Percentiles rank a stretch among this genome's conserved stretches.
Evolutionary conservation across 2,888 invertebrate genomes (phyloP).

Genomic region (Argyresthia albistria): DNA sequence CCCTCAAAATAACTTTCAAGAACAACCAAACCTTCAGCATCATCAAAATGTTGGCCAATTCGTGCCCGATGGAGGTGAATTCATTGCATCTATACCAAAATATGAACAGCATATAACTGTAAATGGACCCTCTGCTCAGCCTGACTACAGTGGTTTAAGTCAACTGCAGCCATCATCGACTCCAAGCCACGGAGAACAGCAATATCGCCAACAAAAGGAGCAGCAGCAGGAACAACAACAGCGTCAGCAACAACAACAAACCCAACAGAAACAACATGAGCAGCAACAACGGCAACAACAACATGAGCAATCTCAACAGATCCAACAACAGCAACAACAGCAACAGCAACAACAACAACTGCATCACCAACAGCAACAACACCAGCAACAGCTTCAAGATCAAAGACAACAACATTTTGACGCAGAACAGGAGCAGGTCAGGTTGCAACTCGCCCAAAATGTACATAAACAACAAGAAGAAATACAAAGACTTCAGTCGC

Average conservation of each 20-base stretch:
- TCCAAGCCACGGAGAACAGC: constrained; percentile 5
- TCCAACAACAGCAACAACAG: constrained; percentile 22
- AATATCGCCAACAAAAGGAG: constrained; percentile 4
- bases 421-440: constrained; percentile 51
- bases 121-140: constrained; percentile 40
- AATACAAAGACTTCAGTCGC: constrained; percentile 58
- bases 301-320: constrained; percentile 21
- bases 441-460: constrained; percentile 53
- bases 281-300: constrained; percentile 20
- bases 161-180: constrained; percentile 22
- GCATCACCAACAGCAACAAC: constrained; percentile 26
- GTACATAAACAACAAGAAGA: constrained; percentile 68
- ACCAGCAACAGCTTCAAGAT: constrained; percentile 27
- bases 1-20: constrained; percentile 33
- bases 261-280: constrained; percentile 13
- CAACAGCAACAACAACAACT: constrained; percentile 27
- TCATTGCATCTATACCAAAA: constrained; percentile 83
- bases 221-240: constrained; percentile 10
- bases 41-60: constrained; percentile 61
- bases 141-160: constrained; percentile 34
- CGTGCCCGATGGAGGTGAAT: constrained; percentile 78
- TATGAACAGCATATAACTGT: constrained; percentile 84
- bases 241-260: constrained; percentile 13
- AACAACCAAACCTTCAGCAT: constrained; percentile 38
- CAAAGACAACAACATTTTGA: constrained; percentile 50